Evolutionary conservation across 2,113 vertebrate genomes (phyloP).

Genomic region (Edolisoma coerulescens): DNA sequence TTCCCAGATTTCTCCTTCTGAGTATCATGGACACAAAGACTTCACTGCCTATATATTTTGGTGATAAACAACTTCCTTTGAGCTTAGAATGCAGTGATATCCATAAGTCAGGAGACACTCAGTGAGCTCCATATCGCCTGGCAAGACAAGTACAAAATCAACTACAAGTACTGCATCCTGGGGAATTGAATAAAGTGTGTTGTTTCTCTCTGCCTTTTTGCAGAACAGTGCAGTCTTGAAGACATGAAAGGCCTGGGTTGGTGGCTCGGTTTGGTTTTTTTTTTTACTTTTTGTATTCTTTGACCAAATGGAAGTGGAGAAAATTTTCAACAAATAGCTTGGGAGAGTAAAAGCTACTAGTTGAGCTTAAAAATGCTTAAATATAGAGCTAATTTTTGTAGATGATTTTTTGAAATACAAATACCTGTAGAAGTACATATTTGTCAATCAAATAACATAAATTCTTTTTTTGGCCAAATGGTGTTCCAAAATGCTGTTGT

Average conservation of each 20-base stretch:
- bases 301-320: not conserved
- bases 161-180: not conserved
- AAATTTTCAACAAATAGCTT: not conserved
- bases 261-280: rapidly evolving
- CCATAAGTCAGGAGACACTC: not conserved
- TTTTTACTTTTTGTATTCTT: not conserved
- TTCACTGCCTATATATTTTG: not conserved
- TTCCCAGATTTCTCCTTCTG: not conserved
- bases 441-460: not conserved
- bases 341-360: not conserved
- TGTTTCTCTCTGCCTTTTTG: not conserved
- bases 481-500: not conserved
- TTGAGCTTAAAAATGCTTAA: not conserved
- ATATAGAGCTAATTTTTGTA: not conserved
- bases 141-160: not conserved
- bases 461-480: not conserved
- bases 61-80: not conserved
- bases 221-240: not conserved
- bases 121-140: not conserved
- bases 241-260: not conserved
- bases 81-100: not conserved
- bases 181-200: not conserved
- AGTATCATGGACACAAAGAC: not conserved
- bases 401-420: not conserved
- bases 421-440: rapidly evolving